Conservation (phyloP, 1,140 invertebrate genomes). For the Neotoxoptera formosana region DNA sequence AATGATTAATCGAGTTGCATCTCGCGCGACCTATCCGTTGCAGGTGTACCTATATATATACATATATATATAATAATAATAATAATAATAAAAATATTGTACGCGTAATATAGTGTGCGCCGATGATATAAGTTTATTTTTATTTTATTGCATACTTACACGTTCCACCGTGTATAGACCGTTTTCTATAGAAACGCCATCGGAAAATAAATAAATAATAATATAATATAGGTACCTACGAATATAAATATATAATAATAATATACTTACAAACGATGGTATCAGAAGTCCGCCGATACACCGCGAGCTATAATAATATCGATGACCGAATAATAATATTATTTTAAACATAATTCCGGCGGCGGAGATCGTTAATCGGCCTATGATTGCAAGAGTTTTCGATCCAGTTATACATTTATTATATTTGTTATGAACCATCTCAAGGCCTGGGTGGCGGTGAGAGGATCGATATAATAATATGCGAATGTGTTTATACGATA, state of each 20-base stretch:
- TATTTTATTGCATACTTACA: not conserved
- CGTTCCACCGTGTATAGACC: not conserved
- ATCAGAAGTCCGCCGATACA: not conserved
- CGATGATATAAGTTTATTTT: not conserved
- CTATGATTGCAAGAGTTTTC: not conserved
- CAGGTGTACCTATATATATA: not conserved
- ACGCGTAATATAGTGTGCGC: not conserved
- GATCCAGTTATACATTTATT: constrained; percentile 42
- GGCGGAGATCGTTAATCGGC: constrained; percentile 24
- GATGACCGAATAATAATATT: constrained; percentile 33
- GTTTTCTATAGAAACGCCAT: constrained; percentile 1
- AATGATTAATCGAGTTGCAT: constrained; percentile 31
- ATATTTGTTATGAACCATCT: constrained; percentile 38
- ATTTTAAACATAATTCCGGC: constrained; percentile 10
- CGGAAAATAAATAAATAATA: not conserved
- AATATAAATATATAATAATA: not conserved
- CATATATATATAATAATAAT: too few relatives aligned
- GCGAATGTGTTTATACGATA: not conserved
- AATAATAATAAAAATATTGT: not conserved
- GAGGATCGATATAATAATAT: constrained; percentile 30
- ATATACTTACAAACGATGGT: not conserved
- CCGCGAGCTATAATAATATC: constrained; percentile 20
- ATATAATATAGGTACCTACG: not conserved
- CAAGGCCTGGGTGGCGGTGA: constrained; percentile 42
- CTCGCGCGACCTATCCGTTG: not conserved